phyloP scores from a whole-genome alignment of 2,888 invertebrate genomes.

The Taenaris catops region DNA sequence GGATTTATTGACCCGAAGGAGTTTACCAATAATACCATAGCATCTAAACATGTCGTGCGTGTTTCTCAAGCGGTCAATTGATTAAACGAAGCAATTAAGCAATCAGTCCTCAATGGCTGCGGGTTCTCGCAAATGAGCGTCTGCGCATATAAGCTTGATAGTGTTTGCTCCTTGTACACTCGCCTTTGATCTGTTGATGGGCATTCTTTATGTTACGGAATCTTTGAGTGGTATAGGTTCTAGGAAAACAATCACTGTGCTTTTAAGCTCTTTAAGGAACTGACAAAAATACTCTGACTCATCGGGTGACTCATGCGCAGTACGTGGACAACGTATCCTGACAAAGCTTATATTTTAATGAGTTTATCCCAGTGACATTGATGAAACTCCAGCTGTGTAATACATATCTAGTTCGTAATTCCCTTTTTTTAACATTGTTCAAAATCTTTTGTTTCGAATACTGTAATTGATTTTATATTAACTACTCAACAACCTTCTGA shows the following conservation, averaged over 20 bases:
- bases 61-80: conserved; percentile 74
- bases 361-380: too few relatives aligned
- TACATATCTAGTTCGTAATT: too few relatives aligned
- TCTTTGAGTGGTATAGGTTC: not conserved
- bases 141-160: conserved; percentile 36
- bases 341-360: too few relatives aligned
- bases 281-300: too few relatives aligned
- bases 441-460: too few relatives aligned
- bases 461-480: too few relatives aligned
- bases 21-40: conserved; percentile 51
- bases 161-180: conserved; percentile 19
- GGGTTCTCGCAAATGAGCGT: conserved; percentile 71
- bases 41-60: conserved; percentile 44
- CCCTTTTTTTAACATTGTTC: too few relatives aligned
- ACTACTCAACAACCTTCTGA: too few relatives aligned
- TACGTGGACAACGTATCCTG: too few relatives aligned
- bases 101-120: conserved; percentile 69
- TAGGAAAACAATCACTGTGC: not conserved
- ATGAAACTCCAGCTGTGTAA: too few relatives aligned
- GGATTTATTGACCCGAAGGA: conserved; percentile 63
- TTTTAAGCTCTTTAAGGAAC: too few relatives aligned
- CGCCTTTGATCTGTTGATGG: conserved; percentile 10
- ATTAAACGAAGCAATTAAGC: conserved; percentile 79
- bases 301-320: too few relatives aligned
- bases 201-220: conserved; percentile 6